These are phyloP conservation scores for Lithobates sylvaticus DNA, from an alignment of 2,797 vertebrate genomes.

Conservation along the genomic window DNA sequence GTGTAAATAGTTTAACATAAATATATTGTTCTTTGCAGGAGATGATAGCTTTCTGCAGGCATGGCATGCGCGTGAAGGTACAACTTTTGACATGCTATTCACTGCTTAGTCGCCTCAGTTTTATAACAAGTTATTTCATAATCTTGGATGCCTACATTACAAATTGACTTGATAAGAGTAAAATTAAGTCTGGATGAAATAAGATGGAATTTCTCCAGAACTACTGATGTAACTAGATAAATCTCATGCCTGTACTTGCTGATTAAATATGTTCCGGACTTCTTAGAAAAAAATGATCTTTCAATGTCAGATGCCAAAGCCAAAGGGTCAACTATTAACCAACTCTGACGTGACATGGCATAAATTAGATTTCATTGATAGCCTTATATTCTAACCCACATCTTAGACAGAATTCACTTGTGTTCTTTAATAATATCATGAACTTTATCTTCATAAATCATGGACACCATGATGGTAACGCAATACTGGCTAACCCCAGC, in stretches of 20 bases:
- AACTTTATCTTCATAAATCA: no score
- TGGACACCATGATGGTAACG: no score
- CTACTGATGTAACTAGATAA: conserved; percentile 8
- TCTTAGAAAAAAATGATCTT: conserved; percentile 7
- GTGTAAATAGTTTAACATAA: not conserved
- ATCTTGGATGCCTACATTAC: conserved; percentile 10
- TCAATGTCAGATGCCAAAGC: not conserved
- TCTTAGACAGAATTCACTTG: not conserved
- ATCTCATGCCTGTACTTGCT: conserved; percentile 16
- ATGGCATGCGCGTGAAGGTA: not conserved
- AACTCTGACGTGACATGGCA: not conserved
- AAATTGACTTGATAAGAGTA: not conserved
- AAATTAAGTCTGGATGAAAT: not conserved
- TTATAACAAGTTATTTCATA: conserved; percentile 11
- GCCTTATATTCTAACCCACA: not conserved
- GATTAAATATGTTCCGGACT: conserved; percentile 12
- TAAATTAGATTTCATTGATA: not conserved
- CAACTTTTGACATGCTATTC: not conserved
- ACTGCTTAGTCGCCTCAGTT: not conserved
- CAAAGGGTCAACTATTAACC: not conserved
- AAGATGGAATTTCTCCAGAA: conserved; percentile 9
- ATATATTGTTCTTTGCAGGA: not conserved
- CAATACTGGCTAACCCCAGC: no score
- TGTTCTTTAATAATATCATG: not conserved
- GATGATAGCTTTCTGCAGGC: not conserved